These are phyloP conservation scores for Meganola albula DNA, from an alignment of 2,888 invertebrate species.

Conservation along the genomic window DNA sequence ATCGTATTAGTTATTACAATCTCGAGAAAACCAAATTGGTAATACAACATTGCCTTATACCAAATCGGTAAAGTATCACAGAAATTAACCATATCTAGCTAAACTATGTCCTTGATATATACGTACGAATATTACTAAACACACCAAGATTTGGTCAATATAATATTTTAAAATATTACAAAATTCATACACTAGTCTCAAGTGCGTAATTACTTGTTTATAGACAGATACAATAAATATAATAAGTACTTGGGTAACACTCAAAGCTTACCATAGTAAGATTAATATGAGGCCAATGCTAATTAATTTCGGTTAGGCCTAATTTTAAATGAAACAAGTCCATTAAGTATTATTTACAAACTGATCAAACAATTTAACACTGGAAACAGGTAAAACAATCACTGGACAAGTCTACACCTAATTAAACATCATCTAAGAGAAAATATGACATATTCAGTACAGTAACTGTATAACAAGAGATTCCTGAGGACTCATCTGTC, in stretches of 20 bases:
- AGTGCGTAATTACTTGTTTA: constrained; percentile 30
- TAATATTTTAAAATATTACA: constrained; percentile 32
- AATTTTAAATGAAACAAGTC: constrained; percentile 18
- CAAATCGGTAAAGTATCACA: constrained; percentile 75
- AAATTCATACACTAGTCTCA: constrained; percentile 30
- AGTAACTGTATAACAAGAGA: not conserved
- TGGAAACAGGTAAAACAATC: constrained; percentile 20
- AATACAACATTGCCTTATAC: constrained; percentile 68
- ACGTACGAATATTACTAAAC: constrained; percentile 50
- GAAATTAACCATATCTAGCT: constrained; percentile 75
- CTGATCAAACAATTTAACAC: constrained; percentile 22
- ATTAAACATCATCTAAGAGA: constrained; percentile 26
- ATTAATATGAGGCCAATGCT: constrained; percentile 29
- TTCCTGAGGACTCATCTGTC: constrained; percentile 3
- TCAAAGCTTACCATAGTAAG: constrained; percentile 37
- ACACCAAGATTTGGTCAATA: constrained; percentile 59
- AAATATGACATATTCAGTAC: constrained; percentile 20
- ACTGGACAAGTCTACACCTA: constrained; percentile 28
- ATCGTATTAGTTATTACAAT: constrained; percentile 17
- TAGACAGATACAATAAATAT: constrained; percentile 24
- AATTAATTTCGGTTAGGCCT: constrained; percentile 33
- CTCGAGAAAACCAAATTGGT: constrained; percentile 39
- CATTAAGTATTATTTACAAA: constrained; percentile 28
- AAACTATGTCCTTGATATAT: constrained; percentile 63
- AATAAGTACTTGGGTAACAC: constrained; percentile 39